Base-by-base conservation (phyloP, 2,797 vertebrate genomes). In the Megalops cyprinoides region DNA sequence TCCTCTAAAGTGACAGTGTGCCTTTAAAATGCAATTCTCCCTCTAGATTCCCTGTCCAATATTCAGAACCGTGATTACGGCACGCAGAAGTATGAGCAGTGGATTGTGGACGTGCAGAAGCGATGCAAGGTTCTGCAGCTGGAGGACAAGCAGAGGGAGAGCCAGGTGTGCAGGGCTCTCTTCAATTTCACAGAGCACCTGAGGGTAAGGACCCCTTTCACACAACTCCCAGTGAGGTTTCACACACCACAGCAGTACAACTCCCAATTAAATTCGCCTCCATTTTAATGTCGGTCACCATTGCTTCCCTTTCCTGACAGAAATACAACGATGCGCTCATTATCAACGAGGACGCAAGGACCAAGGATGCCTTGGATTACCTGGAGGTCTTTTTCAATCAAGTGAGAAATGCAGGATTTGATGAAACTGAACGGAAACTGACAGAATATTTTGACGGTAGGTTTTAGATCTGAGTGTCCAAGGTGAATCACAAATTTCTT, bases 291-390 rank as follows among this genome's bases (percentile, higher is more conserved):
- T 77, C 34, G 42, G 23, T 49, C 12, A 51, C 20, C 58, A 37
- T 31, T 53, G 37, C 46, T 60, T 37, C 9, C 10, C 49, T 49
- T 67, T 20, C 55, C 81, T 67, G 28, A 87, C 86, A 96, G 95
- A 96, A 94, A 90, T 93, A 93, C 76, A 96, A 95, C 0, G 91
- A 95, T 1, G 87, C 94, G 71, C 86, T 96, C 76, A 93, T 95
- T 76, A 95, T 95, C 83, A 91, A 85, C 34, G 94, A 95, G 53
- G 92, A 96, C 6, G 94, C 93, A 0, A 85, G 91, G 60, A 89
- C 92, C 0, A 89, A 93, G 84, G 95, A 95, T 82, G 93, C 93
- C 14, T 81, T 96, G 77, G 79, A 85, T 62, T 96, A 92, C 85
- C 84, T 96, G 78, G 88, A 89, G 2, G 79, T 86, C 25, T 96